phyloP scores from a whole-genome alignment of 2,888 invertebrate species.

The Eilema depressum region DNA sequence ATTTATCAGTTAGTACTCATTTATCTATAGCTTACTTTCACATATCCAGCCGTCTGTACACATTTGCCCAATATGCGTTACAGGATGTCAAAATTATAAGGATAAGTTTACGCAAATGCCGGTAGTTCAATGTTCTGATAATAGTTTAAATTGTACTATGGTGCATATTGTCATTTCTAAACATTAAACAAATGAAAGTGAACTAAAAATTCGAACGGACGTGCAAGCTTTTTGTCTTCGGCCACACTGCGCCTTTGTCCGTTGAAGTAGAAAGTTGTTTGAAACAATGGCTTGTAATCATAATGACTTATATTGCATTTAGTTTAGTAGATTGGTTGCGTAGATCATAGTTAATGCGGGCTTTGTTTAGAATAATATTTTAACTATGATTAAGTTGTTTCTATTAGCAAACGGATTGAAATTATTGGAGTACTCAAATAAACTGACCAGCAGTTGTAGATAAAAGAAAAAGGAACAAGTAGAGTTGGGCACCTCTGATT shows the following conservation, averaged over 20 bases:
- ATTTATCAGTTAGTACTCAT: background rate
- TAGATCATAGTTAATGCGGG: conserved; percentile 34
- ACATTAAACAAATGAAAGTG: conserved; percentile 5
- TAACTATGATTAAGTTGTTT: background rate
- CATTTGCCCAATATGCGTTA: background rate
- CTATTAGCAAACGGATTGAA: background rate
- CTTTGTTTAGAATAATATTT: conserved; percentile 30
- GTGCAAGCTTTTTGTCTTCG: conserved; percentile 16
- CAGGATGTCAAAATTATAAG: background rate
- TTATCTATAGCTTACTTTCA: background rate
- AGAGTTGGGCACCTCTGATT: too few relatives aligned
- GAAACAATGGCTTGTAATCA: conserved; percentile 42
- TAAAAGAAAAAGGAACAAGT: too few relatives aligned
- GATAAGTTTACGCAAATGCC: background rate
- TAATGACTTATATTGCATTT: conserved; percentile 42
- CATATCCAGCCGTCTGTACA: background rate
- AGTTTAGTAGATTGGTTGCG: conserved; percentile 45
- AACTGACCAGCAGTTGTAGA: too few relatives aligned
- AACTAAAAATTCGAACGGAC: background rate
- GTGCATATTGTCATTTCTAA: background rate
- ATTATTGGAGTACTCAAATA: too few relatives aligned
- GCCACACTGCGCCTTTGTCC: conserved; percentile 38
- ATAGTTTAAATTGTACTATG: background rate
- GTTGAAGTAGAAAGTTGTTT: conserved; percentile 43
- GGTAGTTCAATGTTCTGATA: conserved; percentile 2